Conservation (phyloP, 2,888 invertebrate species). For the Chrysotoxum bicinctum region DNA sequence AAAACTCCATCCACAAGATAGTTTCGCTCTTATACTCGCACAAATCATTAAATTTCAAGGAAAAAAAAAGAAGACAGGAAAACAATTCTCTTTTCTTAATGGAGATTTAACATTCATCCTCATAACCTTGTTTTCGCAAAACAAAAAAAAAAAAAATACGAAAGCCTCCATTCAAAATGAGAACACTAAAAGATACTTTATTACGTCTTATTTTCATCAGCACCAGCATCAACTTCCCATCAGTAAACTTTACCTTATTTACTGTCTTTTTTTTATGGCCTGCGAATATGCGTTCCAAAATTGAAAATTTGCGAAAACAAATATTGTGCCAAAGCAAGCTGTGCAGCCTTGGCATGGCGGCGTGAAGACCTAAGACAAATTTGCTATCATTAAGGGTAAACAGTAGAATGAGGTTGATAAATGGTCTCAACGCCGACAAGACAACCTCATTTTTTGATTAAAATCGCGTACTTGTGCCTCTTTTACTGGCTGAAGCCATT, state of each 20-base stretch:
- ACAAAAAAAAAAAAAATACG: conserved; percentile 33
- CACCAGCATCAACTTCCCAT: not conserved
- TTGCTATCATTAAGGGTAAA: conserved; percentile 39
- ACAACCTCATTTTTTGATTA: conserved; percentile 37
- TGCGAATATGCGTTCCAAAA: conserved; percentile 48
- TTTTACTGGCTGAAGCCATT: not conserved
- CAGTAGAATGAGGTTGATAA: conserved; percentile 16
- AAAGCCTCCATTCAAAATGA: conserved; percentile 27
- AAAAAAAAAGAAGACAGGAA: not conserved
- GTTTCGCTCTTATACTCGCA: conserved; percentile 22
- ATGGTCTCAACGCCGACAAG: not conserved
- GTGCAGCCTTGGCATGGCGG: not conserved
- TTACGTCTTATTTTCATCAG: conserved; percentile 15
- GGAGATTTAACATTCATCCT: conserved; percentile 40
- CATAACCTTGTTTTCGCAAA: conserved; percentile 17
- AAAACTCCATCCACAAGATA: conserved; percentile 1
- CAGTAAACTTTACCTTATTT: conserved; percentile 42
- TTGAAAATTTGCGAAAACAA: conserved; percentile 35
- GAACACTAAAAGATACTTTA: conserved; percentile 49
- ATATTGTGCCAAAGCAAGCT: conserved; percentile 24
- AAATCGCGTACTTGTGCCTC: conserved; percentile 8
- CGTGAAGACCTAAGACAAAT: conserved; percentile 26
- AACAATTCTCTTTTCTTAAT: conserved; percentile 29
- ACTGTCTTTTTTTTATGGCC: conserved; percentile 40
- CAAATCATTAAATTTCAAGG: conserved; percentile 22